These are phyloP conservation scores for Meghimatium bilineatum DNA, from an alignment of 2,888 invertebrate species.

Conservation along the genomic window DNA sequence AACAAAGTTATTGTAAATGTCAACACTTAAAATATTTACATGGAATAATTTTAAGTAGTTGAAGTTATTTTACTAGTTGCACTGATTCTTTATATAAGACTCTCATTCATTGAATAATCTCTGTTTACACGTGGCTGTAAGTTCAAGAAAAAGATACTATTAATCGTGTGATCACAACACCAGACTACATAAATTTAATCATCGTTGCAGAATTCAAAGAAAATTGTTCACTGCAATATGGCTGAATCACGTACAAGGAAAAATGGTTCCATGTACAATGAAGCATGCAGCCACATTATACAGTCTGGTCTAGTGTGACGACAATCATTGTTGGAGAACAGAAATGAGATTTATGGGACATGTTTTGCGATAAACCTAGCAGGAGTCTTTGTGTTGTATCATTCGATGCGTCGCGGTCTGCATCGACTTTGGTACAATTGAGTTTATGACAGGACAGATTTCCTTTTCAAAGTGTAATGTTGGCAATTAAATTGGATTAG, in stretches of 20 bases:
- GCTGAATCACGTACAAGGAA: background rate
- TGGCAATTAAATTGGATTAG: background rate
- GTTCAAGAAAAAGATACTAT: too few species aligned
- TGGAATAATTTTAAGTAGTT: too few species aligned
- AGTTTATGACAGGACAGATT: background rate
- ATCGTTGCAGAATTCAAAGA: background rate
- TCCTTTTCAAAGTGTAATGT: background rate
- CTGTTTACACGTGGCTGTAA: too few species aligned
- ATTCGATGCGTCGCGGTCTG: background rate
- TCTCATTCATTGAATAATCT: too few species aligned
- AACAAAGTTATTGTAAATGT: too few species aligned
- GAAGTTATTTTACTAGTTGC: too few species aligned
- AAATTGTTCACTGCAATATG: background rate
- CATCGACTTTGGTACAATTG: background rate
- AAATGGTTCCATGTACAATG: background rate
- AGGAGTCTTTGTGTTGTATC: background rate
- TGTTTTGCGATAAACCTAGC: background rate
- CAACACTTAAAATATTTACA: too few species aligned
- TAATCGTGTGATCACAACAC: too few species aligned
- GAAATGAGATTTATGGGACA: background rate
- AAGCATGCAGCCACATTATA: conserved; percentile 13
- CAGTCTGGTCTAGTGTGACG: conserved; percentile 1
- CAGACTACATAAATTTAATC: background rate
- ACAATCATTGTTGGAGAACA: background rate
- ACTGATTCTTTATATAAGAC: too few species aligned